Conservation (phyloP, 2,888 invertebrate genomes). For the Pherbina coryleti region DNA sequence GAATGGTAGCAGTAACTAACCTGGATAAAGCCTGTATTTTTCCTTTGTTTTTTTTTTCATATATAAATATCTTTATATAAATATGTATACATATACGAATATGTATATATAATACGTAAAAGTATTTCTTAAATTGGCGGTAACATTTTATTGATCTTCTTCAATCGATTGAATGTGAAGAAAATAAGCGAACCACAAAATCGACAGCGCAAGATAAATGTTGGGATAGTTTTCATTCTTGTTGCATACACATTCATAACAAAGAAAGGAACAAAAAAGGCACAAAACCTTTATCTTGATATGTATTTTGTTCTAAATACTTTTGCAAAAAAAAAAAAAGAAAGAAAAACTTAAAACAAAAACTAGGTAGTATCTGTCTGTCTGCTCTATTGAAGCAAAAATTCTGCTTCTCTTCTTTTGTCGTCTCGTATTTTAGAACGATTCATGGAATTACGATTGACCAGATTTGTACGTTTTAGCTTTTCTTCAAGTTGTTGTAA, state of each 20-base stretch:
- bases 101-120: no score
- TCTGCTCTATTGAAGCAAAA: background rate
- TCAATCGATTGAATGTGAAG: slow-evolving; percentile 38
- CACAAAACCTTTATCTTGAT: background rate
- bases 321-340: background rate
- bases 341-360: no score
- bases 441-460: slow-evolving; percentile 25
- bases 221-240: slow-evolving; percentile 29
- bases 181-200: slow-evolving; percentile 15
- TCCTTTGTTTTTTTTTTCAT: no score
- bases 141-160: slow-evolving; percentile 47
- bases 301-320: slow-evolving; percentile 12
- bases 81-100: no score
- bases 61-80: no score
- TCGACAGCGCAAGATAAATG: slow-evolving; percentile 28
- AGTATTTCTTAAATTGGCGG: slow-evolving; percentile 36
- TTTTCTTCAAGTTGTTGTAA: no score
- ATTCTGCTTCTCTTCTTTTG: background rate
- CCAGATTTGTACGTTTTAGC: background rate
- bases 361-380: no score
- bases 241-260: background rate
- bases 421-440: background rate
- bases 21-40: no score
- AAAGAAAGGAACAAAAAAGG: background rate
- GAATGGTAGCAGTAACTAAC: no score